Base-by-base conservation (phyloP, 2,797 vertebrate genomes). In the Valencia hispanica region DNA sequence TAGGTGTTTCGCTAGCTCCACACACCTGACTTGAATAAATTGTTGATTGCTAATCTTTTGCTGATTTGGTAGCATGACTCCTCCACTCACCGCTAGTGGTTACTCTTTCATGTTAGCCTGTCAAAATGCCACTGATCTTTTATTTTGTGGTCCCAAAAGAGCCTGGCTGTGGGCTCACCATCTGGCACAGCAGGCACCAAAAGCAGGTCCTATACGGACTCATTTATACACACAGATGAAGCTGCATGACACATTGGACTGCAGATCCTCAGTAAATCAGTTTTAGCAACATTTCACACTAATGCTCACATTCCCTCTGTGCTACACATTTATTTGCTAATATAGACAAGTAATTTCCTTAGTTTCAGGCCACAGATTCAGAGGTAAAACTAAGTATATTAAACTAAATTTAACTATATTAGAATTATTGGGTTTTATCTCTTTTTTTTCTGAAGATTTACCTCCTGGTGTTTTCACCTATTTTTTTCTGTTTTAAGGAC, bases 111-210 rank as follows among this genome's bases (percentile, higher is more conserved):
- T 83, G 86, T 84, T 70, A 65, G 55, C 68, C 82, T 7, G 30
- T 90, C 89, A 84, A 86, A 91, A 89, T 81, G 87, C 84, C 82
- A 82, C 84, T 78, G 84, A 87, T 85, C 78, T 83, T 82, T 89
- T 32, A 84, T 82, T 89, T 87, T 81, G 74, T 77, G 75, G 84
- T 85, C 80, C 85, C 86, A 72, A 65, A 87, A 76, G 87, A 91
- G 78, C 59, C 71, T 1, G 81, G 83, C 83, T 81, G 75, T 84
- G 79, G 87, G 79, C 75, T 25, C 88, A 76, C 89, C 89, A 91
- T 91, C 90, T 92, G 91, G 86, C 77, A 61, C 79, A 72, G 75
- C 70, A 79, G 87, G 87, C 88, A 82, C 74, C 83, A 76, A 77
- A 79, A 79, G 84, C 86, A 79, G 72, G 87, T 84, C 76, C 55